These are phyloP conservation scores for Reticulitermes lucifugus DNA, from an alignment of 2,888 invertebrate species.

Conservation along the genomic window DNA sequence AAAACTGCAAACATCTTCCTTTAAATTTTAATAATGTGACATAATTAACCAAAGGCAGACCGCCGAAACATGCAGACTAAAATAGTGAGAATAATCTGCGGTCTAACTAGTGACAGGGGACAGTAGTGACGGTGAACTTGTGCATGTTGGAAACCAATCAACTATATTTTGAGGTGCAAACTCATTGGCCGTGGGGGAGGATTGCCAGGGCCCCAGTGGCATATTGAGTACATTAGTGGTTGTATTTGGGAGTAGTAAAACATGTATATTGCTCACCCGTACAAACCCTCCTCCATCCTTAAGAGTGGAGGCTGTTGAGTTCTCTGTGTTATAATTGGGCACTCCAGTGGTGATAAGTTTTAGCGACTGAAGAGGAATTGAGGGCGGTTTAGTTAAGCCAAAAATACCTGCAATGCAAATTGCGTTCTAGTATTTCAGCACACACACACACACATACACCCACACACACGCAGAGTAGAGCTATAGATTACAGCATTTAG, in stretches of 20 bases:
- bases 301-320: neutral
- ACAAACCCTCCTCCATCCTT: neutral
- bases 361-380: neutral
- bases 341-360: neutral
- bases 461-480: neutral
- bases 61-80: neutral
- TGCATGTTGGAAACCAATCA: conserved; percentile 23
- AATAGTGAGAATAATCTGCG: neutral
- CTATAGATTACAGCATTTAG: neutral
- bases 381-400: neutral
- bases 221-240: neutral
- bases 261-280: conserved; percentile 10
- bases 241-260: conserved; percentile 1
- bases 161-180: neutral
- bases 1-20: too few relatives aligned
- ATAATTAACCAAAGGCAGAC: neutral
- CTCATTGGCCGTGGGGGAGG: neutral
- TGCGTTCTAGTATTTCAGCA: too few relatives aligned
- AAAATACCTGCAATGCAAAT: neutral
- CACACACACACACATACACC: neutral
- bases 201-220: neutral
- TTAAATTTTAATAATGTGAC: too few relatives aligned
- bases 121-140: neutral
- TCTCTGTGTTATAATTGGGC: neutral
- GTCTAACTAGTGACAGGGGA: neutral